Evolutionary conservation across 2,888 invertebrate species (phyloP).

Genomic region (Caprella mutica): DNA sequence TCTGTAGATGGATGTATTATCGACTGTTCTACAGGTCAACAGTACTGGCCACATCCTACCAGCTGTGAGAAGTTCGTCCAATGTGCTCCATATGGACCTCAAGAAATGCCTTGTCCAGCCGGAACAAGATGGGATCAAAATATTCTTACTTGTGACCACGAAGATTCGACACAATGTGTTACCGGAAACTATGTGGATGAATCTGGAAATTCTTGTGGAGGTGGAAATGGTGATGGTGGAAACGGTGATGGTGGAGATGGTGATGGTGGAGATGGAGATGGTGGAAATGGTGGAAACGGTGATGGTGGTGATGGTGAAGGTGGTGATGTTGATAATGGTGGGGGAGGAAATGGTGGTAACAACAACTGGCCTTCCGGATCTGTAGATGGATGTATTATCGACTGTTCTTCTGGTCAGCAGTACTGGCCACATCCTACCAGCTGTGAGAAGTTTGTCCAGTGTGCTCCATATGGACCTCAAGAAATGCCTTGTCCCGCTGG

Average conservation of each 20-base stretch:
- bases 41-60: constrained; percentile 21
- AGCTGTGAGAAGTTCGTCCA: constrained; percentile 34
- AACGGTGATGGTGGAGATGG: not conserved
- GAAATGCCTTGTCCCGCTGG: constrained; percentile 1
- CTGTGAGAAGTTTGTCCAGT: constrained; percentile 3
- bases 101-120: constrained; percentile 14
- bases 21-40: not conserved
- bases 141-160: constrained; percentile 14
- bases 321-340: not conserved
- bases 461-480: constrained; percentile 2
- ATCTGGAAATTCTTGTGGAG: not conserved
- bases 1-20: constrained; percentile 11
- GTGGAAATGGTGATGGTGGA: constrained; percentile 5
- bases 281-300: constrained; percentile 2
- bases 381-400: not conserved
- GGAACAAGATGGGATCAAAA: constrained; percentile 16
- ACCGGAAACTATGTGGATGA: constrained; percentile 1
- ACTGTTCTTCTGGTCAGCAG: constrained; percentile 10
- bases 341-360: constrained; percentile 1
- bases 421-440: constrained; percentile 3
- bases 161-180: not conserved
- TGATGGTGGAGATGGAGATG: constrained; percentile 12
- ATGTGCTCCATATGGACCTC: constrained; percentile 23
- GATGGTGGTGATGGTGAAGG: not conserved
- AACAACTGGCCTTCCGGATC: not conserved